A percentile compares a stretch with the other conserved stretches of the same genome.
Conservation (phyloP, 2,797 vertebrate species). For the Lepilemur septentrionalis region DNA sequence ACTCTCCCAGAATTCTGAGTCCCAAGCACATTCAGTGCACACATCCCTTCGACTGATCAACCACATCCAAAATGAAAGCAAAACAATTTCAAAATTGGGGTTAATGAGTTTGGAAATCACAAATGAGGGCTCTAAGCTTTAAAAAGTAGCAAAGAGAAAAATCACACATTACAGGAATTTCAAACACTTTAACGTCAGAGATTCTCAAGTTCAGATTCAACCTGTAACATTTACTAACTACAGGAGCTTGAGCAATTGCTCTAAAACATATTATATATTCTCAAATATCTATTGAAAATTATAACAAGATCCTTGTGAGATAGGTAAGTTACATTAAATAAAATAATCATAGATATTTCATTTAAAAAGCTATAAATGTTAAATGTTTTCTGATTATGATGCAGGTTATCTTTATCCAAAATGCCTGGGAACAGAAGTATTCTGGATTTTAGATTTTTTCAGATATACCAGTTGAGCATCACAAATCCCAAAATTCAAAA, state of each 20-base stretch:
- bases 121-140: not conserved
- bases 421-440: not conserved
- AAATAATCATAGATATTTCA: not conserved
- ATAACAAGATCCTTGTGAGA: not conserved
- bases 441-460: not conserved
- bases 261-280: not conserved
- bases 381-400: not conserved
- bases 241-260: not conserved
- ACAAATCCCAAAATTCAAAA: not conserved
- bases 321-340: not conserved
- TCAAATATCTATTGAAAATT: constrained; percentile 1
- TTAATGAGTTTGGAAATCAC: not conserved
- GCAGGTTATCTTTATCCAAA: not conserved
- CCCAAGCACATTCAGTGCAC: not conserved
- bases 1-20: not conserved
- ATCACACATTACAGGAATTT: not conserved
- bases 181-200: not conserved
- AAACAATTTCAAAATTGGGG: not conserved
- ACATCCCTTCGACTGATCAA: not conserved
- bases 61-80: not conserved
- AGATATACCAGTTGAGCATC: not conserved
- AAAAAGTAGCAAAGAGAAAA: not conserved
- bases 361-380: not conserved
- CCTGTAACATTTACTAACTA: not conserved
- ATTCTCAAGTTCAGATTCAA: not conserved